A percentile compares a stretch with the other conserved stretches of the same genome.
These are phyloP conservation scores for Dasysyrphus tricinctus DNA, from an alignment of 2,888 invertebrate species.

Conservation along the genomic window DNA sequence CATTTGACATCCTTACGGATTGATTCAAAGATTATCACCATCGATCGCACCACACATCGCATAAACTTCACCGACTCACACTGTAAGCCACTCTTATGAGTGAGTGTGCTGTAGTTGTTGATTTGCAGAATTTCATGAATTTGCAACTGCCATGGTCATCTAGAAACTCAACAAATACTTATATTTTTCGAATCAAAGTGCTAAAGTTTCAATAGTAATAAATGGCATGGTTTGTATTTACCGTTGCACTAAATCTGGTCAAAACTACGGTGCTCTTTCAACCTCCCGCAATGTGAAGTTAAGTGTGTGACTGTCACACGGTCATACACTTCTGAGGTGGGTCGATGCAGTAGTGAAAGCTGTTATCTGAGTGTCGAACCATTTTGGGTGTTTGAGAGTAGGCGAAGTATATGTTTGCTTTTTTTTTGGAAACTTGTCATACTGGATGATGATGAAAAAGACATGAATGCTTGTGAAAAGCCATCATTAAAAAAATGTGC, in stretches of 20 bases:
- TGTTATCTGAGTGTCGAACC: constrained; percentile 17
- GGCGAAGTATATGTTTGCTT: constrained; percentile 10
- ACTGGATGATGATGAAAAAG: constrained; percentile 48
- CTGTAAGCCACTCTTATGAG: not conserved
- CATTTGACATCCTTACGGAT: constrained; percentile 46
- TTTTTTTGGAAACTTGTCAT: constrained; percentile 45
- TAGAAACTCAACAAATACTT: not conserved
- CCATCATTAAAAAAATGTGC: constrained; percentile 9
- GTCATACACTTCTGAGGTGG: constrained; percentile 29
- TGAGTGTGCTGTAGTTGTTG: not conserved
- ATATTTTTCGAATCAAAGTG: constrained; percentile 7
- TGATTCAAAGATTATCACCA: constrained; percentile 31
- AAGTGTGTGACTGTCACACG: constrained; percentile 40
- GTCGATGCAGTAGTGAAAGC: constrained; percentile 57
- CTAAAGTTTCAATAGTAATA: not conserved
- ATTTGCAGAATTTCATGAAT: constrained; percentile 15
- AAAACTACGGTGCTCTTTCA: not conserved
- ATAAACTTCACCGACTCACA: not conserved
- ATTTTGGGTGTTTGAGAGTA: constrained; percentile 37
- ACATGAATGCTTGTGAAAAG: constrained; percentile 62
- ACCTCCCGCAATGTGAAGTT: constrained; percentile 37
- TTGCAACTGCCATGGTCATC: constrained; percentile 43
- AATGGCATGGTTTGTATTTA: constrained; percentile 11
- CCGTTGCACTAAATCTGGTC: constrained; percentile 29
- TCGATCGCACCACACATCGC: not conserved